Conservation (phyloP, 2,113 vertebrate genomes). For the Atrichornis clamosus region DNA sequence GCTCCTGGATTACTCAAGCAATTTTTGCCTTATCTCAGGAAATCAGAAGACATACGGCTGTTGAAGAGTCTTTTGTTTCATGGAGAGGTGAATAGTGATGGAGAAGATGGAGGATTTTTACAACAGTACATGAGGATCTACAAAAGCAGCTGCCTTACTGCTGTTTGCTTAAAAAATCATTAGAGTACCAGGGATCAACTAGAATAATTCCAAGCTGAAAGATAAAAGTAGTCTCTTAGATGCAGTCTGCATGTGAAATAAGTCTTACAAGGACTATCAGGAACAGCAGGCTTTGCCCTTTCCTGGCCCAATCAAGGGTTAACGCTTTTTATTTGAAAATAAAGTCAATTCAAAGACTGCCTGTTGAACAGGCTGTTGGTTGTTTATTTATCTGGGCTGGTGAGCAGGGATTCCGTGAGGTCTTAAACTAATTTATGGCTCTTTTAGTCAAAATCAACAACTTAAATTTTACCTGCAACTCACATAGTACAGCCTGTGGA, state of each 20-base stretch:
- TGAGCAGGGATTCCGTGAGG: not conserved
- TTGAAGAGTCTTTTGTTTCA: not conserved
- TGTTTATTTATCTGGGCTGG: not conserved
- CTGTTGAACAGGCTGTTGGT: not conserved
- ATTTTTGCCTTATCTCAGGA: not conserved
- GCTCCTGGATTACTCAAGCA: not conserved
- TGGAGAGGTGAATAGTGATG: not conserved
- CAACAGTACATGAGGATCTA: not conserved
- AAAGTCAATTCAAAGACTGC: not conserved
- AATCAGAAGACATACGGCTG: not conserved
- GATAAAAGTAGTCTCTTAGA: not conserved
- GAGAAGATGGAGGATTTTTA: not conserved
- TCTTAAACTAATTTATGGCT: not conserved
- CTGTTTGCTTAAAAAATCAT: not conserved
- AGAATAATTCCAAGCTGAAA: not conserved
- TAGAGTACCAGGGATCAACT: not conserved
- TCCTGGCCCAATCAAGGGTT: not conserved
- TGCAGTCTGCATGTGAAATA: not conserved
- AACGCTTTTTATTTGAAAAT: not conserved
- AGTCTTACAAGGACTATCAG: not conserved
- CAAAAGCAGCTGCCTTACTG: not conserved
- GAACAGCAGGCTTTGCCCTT: not conserved
- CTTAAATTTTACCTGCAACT: not conserved
- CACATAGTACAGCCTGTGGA: not conserved
- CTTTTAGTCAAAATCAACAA: slow-evolving; percentile 33